Evolutionary conservation across 1,140 invertebrate species (phyloP), one percentile per base, ranked within the genome.

Genomic region (Drosophila takahashii): DNA sequence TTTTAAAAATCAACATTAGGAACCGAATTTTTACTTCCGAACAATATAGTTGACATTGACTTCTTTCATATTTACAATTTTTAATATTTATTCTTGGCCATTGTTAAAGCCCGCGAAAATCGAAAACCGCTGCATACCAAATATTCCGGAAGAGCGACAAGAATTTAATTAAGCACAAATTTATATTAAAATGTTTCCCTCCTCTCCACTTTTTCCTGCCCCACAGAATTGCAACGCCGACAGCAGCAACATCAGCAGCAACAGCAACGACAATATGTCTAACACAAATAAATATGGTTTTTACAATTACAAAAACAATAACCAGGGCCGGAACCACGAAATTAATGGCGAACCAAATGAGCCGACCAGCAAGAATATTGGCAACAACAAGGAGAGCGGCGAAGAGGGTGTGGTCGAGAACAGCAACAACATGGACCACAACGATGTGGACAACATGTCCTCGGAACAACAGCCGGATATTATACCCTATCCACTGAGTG

Each of bases 401-500:
- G 51, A 34, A 37, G 45, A 58, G 29, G 29, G 9, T 56, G 61
- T 34, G 45, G 61, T 22, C 22, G 53, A 71, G 15, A 58, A 53
- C 37, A 34, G 37, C 18, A 60, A 66, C 53, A 69, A 72, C 44
- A 50, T 70, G 7, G 67, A 75, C 42, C 45, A 50, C 61, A 79
- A 71, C 11, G 83, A 77, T 26, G 71, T 79, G 18, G 74, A 65
- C 61, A 78, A 51, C 48, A 78, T 77, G 37, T 87, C 83, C 15
- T 62, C 81, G 53, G 90, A 91, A 74, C 77, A 78, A 53, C 90
- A 91, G 51, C 90, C 90, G 29, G 90, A 91, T 60, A 91, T 91
- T 8, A 91, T 91, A 80, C 90, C 90, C 50, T 91, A 91, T 84
- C 90, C 90, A 36, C 50, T 81, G 47, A 69, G 87, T 44, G 79